These are phyloP conservation scores for Papilio aristodemus DNA, from an alignment of 1,140 invertebrate species.

Conservation along the genomic window DNA sequence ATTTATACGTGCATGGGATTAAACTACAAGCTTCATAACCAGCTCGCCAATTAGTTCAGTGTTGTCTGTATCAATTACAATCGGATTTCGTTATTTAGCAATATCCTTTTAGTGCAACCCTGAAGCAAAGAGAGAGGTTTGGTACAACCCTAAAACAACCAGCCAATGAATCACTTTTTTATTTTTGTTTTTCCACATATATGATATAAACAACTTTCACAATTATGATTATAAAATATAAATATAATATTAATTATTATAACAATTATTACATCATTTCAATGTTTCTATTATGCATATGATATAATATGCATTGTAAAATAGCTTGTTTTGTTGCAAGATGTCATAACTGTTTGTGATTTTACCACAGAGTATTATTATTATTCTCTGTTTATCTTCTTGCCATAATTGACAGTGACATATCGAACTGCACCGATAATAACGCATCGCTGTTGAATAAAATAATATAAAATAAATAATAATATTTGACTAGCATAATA, in stretches of 20 bases:
- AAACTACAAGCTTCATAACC: slow-evolving; percentile 9
- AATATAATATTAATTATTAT: neutral
- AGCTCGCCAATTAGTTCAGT: slow-evolving; percentile 32
- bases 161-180: neutral
- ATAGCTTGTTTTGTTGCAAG: slow-evolving; percentile 16
- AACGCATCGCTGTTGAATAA: neutral
- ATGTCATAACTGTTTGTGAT: neutral
- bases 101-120: slow-evolving; percentile 45
- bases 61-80: slow-evolving; percentile 44
- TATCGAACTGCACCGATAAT: neutral
- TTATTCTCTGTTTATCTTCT: neutral
- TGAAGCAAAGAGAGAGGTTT: slow-evolving; percentile 39
- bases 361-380: neutral
- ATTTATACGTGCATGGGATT: slow-evolving; percentile 10
- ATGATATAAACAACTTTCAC: too few species aligned
- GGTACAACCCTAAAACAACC: slow-evolving; percentile 35
- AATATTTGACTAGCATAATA: too few species aligned
- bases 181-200: neutral
- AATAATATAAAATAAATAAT: too few species aligned
- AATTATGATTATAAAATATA: neutral
- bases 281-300: slow-evolving; percentile 8
- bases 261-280: slow-evolving; percentile 24
- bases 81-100: slow-evolving; percentile 50
- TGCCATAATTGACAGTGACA: slow-evolving; percentile 18
- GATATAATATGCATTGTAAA: slow-evolving; percentile 14